Percentiles rank a stretch among this genome's conserved stretches.
Evolutionary conservation across 2,797 vertebrate species (phyloP).

Genomic region (Harpagifer antarcticus): DNA sequence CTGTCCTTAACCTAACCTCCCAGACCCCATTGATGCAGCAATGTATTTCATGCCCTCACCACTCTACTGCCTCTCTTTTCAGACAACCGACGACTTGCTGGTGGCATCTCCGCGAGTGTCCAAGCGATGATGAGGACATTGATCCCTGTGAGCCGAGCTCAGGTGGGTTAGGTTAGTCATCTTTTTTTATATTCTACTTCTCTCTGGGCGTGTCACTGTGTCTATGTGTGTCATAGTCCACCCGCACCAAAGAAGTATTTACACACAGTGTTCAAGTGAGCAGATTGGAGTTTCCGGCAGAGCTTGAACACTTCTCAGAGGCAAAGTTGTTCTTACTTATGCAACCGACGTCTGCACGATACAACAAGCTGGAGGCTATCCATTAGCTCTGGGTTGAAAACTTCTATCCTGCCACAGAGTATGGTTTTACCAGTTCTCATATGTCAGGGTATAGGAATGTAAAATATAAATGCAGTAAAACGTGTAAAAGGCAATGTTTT

Average conservation of each 20-base stretch:
- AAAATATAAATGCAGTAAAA: slow-evolving; percentile 17
- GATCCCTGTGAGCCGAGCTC: slow-evolving; percentile 99
- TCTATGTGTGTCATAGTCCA: slow-evolving; percentile 66
- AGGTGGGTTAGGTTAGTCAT: slow-evolving; percentile 99
- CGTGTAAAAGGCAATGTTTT: neutral
- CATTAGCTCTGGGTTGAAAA: slow-evolving; percentile 35
- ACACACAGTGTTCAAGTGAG: slow-evolving; percentile 38
- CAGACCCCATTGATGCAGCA: slow-evolving; percentile 43
- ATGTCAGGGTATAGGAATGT: slow-evolving; percentile 6
- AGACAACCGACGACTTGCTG: slow-evolving; percentile 95
- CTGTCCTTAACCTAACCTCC: slow-evolving; percentile 60
- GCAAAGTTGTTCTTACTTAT: slow-evolving; percentile 15
- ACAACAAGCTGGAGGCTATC: slow-evolving; percentile 24
- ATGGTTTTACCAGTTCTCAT: slow-evolving; percentile 23
- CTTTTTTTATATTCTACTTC: slow-evolving; percentile 94
- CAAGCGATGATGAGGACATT: slow-evolving; percentile 98
- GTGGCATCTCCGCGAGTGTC: slow-evolving; percentile 99
- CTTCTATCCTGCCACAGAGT: slow-evolving; percentile 11
- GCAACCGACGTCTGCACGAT: neutral
- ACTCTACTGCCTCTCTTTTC: slow-evolving; percentile 67
- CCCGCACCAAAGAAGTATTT: slow-evolving; percentile 39
- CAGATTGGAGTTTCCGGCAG: slow-evolving; percentile 47
- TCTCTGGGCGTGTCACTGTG: slow-evolving; percentile 83
- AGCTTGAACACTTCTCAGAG: slow-evolving; percentile 35
- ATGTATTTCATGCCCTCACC: slow-evolving; percentile 46